Conservation (phyloP, 2,113 vertebrate species). For the Acinonyx jubatus region DNA sequence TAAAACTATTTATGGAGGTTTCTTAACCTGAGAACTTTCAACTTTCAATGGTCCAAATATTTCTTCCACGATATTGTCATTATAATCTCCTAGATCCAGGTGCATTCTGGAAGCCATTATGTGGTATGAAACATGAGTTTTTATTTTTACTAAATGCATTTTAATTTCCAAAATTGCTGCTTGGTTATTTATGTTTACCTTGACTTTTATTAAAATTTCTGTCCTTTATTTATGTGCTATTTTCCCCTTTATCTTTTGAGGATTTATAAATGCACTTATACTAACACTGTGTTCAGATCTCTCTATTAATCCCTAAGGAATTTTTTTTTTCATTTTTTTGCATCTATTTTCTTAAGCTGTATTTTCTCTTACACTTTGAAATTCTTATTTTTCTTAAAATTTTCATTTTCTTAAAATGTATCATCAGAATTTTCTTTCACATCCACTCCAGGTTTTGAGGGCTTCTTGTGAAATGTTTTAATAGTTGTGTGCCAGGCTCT, state of each 20-base stretch:
- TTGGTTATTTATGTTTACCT: background rate
- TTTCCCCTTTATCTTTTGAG: background rate
- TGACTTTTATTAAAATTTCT: background rate
- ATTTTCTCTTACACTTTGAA: background rate
- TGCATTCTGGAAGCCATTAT: background rate
- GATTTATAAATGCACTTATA: background rate
- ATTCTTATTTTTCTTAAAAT: background rate
- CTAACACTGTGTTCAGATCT: background rate
- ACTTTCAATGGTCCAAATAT: background rate
- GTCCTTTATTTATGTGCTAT: background rate
- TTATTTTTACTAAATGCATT: background rate
- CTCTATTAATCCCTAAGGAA: background rate
- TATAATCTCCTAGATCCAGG: background rate
- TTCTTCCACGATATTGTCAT: background rate
- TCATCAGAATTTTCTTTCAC: background rate
- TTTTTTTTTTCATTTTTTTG: background rate
- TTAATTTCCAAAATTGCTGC: background rate
- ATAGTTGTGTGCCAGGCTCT: background rate
- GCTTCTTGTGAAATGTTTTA: background rate
- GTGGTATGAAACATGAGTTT: background rate
- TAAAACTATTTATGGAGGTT: background rate
- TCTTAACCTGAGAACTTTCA: background rate
- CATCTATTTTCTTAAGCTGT: background rate
- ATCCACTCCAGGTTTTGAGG: background rate
- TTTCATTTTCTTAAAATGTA: background rate